Base-by-base conservation (phyloP, 2,113 vertebrate genomes). In the Tamias sibiricus region DNA sequence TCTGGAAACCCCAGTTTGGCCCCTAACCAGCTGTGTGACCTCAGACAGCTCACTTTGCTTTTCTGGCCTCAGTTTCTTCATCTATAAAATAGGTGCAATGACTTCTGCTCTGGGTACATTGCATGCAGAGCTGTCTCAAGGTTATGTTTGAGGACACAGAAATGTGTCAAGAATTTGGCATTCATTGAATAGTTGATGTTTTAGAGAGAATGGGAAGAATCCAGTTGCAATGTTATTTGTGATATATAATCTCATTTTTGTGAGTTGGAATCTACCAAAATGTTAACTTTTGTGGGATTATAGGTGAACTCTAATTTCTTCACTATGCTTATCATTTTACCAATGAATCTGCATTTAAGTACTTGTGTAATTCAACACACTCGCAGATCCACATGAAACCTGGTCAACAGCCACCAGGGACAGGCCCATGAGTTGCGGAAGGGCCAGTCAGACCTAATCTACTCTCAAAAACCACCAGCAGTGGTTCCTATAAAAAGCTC, bases 401-500 rank as follows among this genome's bases (percentile, higher is more conserved):
- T 62, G 54, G 85, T 75, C 80, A 76, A 35, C 9, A 71, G 91
- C 22, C 72, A 20, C 79, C 77, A 83, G 91, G 71, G 74, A 66
- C 69, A n/a, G 90, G 49, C 94, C 77, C 32, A 16, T 28, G 76
- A 83, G 94, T 49, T 0, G 49, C 86, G 75, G 91, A 84, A 87
- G 75, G 89, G 40, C 96, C 71, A 44, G 89, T 72, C 90, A 95
- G 92, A 72, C 69, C 93, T 91, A 76, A 92, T 81, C 91, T 54
- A 76, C 87, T 92, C 83, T 74, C 93, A 28, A 79, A 77, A 57
- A 87, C 62, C 87, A 20, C 74, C 71, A 2, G 42, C 75, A 49
- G 91, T 17, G 69, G 40, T 59, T 84, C 95, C 95, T 96, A 95
- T 93, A 94, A 95, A 97, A 95, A 95, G 71, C 95, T 76, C 74